These are phyloP conservation scores for Strigamia crassipes DNA, from an alignment of 2,888 invertebrate species.

Conservation along the genomic window DNA sequence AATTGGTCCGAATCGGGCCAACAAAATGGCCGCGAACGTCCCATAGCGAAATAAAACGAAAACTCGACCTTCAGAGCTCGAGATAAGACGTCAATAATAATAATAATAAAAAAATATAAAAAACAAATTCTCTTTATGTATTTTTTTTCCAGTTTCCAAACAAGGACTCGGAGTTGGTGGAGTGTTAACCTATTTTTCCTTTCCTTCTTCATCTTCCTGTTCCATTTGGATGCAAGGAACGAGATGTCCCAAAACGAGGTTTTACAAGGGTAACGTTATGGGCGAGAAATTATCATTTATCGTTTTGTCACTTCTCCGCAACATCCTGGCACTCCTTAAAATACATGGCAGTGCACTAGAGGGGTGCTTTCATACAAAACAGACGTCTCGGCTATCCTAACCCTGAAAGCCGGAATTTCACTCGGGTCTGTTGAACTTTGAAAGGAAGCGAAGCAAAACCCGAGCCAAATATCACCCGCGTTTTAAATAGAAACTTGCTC, in stretches of 20 bases:
- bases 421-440: not conserved
- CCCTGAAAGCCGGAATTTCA: not conserved
- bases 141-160: not conserved
- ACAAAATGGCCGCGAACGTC: not conserved
- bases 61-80: not conserved
- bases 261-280: too few relatives aligned
- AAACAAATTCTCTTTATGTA: not conserved
- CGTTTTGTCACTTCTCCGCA: not conserved
- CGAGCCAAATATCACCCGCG: not conserved
- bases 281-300: not conserved
- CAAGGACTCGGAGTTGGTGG: not conserved
- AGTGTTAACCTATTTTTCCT: not conserved
- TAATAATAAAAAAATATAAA: too few relatives aligned
- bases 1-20: too few relatives aligned
- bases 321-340: not conserved
- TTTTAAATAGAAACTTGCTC: not conserved
- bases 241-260: not conserved
- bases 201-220: not conserved
- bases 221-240: not conserved
- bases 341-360: not conserved
- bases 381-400: not conserved
- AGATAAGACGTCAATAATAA: too few relatives aligned
- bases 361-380: not conserved
- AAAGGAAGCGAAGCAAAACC: not conserved
- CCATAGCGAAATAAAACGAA: too few relatives aligned